Conservation (phyloP, 2,888 invertebrate genomes). For the Galeruca laticollis region DNA sequence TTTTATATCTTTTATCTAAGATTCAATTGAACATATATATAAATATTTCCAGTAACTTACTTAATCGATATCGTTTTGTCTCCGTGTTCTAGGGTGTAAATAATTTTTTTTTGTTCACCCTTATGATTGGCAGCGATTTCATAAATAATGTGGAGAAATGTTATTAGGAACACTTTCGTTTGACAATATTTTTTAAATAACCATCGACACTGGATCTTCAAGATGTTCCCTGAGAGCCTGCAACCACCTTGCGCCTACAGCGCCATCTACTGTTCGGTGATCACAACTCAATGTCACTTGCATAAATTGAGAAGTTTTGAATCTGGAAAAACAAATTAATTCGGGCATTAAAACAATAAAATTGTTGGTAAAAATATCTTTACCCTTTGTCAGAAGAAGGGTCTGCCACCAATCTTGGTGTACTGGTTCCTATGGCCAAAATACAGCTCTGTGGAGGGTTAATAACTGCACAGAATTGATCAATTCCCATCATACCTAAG, state of each 20-base stretch:
- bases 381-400: conserved; percentile 80
- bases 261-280: conserved; percentile 97
- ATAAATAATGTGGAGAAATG: conserved; percentile 32
- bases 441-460: conserved; percentile 97
- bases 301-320: conserved; percentile 80
- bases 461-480: conserved; percentile 92
- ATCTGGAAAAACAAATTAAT: conserved; percentile 68
- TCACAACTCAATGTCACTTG: conserved; percentile 96
- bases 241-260: conserved; percentile 97
- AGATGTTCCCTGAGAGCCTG: conserved; percentile 87
- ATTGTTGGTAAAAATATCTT: conserved; percentile 43
- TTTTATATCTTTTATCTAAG: too few relatives aligned
- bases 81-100: conserved; percentile 20
- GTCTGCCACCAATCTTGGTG: conserved; percentile 81
- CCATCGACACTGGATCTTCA: conserved; percentile 94
- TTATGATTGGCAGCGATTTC: conserved; percentile 41
- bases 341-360: neutral
- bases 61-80: conserved; percentile 12
- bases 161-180: conserved; percentile 15
- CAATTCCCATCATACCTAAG: conserved; percentile 93
- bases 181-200: conserved; percentile 77
- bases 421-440: conserved; percentile 88
- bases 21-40: too few relatives aligned
- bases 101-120: conserved; percentile 27
- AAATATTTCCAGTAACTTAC: neutral